Evolutionary conservation across 2,888 invertebrate species (phyloP).

Genomic region (Aspidapion aeneum): DNA sequence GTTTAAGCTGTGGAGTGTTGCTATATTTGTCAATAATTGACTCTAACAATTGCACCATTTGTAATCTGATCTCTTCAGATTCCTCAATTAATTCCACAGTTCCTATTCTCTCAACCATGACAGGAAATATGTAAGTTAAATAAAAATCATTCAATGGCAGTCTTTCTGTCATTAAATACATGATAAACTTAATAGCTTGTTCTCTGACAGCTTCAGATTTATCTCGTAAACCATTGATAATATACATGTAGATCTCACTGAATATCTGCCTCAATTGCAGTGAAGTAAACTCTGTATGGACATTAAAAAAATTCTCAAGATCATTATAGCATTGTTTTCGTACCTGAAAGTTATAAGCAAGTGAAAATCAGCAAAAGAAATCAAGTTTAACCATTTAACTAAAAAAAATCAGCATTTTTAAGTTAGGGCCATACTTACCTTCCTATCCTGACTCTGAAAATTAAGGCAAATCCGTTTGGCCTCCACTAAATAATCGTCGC

Average conservation of each 20-base stretch:
- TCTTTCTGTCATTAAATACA: slow-evolving; percentile 52
- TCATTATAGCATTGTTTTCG: slow-evolving; percentile 56
- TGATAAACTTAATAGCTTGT: slow-evolving; percentile 53
- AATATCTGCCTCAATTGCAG: slow-evolving; percentile 46
- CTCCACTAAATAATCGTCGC: slow-evolving; percentile 21
- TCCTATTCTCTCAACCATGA: slow-evolving; percentile 73
- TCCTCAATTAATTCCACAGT: slow-evolving; percentile 67
- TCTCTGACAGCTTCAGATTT: slow-evolving; percentile 63
- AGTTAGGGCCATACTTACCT: slow-evolving; percentile 52
- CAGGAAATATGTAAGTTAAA: slow-evolving; percentile 71
- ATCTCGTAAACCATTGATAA: slow-evolving; percentile 53
- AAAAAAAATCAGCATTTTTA: slow-evolving; percentile 54
- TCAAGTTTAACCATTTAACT: no score
- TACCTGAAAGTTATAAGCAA: slow-evolving; percentile 33
- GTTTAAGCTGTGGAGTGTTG: slow-evolving; percentile 55
- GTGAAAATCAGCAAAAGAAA: no score
- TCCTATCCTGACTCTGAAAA: slow-evolving; percentile 60
- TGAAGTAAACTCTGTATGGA: slow-evolving; percentile 44
- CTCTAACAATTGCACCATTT: slow-evolving; percentile 63
- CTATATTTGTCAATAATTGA: slow-evolving; percentile 54
- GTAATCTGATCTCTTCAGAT: slow-evolving; percentile 79
- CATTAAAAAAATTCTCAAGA: slow-evolving; percentile 51
- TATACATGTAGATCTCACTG: slow-evolving; percentile 47
- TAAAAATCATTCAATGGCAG: slow-evolving; percentile 68
- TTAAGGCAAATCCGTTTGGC: slow-evolving; percentile 38